Percentiles rank a stretch among this genome's conserved stretches.
Evolutionary conservation across 53 echinoderm and acorn worm species (phyloP).

Genomic region (Hippasteria phrygiana): DNA sequence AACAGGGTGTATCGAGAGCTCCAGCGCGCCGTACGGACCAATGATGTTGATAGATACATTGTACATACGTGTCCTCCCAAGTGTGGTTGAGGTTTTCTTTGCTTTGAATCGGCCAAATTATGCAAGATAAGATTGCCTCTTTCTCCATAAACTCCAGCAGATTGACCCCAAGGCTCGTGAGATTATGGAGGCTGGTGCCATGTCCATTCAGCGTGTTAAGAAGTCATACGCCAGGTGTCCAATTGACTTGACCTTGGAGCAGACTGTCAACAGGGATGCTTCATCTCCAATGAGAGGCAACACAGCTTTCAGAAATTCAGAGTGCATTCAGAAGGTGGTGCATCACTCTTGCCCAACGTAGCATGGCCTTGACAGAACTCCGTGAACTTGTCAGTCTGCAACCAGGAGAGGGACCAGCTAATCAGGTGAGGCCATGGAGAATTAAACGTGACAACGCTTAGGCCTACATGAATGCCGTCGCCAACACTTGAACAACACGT

Average conservation of each 20-base stretch:
- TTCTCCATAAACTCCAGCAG: conserved; percentile 20
- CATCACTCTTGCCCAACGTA: too few species aligned
- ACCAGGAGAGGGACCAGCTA: too few species aligned
- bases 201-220: conserved; percentile 70
- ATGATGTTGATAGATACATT: conserved; percentile 58
- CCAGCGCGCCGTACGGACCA: conserved; percentile 59
- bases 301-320: conserved; percentile 33
- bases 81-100: conserved; percentile 63
- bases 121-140: conserved; percentile 63
- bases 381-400: too few species aligned
- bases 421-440: conserved; percentile 22
- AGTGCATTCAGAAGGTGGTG: conserved; percentile 66
- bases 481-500: too few species aligned
- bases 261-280: conserved; percentile 75
- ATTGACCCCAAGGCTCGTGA: conserved; percentile 36
- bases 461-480: neutral
- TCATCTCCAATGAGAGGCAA: conserved; percentile 71
- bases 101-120: conserved; percentile 73
- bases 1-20: conserved; percentile 59
- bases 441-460: conserved; percentile 45
- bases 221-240: conserved; percentile 61
- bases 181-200: conserved; percentile 63
- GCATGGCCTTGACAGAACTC: too few species aligned
- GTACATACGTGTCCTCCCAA: conserved; percentile 54
- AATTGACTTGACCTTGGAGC: conserved; percentile 75